Conservation (phyloP, 2,797 vertebrate species). For the Macropus fuliginosus region DNA sequence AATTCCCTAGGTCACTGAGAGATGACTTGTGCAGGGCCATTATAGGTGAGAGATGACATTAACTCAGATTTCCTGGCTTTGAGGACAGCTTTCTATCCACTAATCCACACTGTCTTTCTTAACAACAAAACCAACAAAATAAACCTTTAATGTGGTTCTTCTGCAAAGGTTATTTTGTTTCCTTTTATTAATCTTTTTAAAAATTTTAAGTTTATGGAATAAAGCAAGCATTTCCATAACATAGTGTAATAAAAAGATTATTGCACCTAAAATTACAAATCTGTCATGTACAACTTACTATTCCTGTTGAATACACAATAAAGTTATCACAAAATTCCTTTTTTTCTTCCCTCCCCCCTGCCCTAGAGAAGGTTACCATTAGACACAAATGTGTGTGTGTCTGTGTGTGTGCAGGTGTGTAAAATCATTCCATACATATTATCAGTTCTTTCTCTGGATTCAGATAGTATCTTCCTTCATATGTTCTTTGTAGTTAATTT, state of each 20-base stretch:
- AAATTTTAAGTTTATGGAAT: neutral
- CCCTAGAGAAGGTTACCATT: neutral
- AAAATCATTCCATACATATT: no score
- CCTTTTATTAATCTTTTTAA: neutral
- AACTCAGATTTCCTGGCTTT: neutral
- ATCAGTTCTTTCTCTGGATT: neutral
- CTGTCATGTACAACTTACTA: neutral
- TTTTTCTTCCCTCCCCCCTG: neutral
- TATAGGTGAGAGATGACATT: neutral
- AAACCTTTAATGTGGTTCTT: neutral
- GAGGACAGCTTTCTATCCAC: neutral
- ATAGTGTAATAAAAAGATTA: neutral
- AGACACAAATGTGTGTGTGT: rapidly evolving
- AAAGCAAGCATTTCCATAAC: neutral
- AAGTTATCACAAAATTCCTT: neutral
- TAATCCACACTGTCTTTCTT: neutral
- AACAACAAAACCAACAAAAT: neutral
- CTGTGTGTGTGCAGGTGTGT: neutral
- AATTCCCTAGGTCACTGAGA: neutral
- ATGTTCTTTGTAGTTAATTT: neutral
- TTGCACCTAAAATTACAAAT: neutral
- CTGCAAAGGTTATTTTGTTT: neutral
- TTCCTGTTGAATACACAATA: neutral
- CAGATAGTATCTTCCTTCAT: neutral
- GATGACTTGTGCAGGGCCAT: neutral